Percentiles rank a stretch among this genome's conserved stretches.
These are phyloP conservation scores for Cydia strobilella DNA, from an alignment of 1,140 invertebrate species.

Conservation along the genomic window DNA sequence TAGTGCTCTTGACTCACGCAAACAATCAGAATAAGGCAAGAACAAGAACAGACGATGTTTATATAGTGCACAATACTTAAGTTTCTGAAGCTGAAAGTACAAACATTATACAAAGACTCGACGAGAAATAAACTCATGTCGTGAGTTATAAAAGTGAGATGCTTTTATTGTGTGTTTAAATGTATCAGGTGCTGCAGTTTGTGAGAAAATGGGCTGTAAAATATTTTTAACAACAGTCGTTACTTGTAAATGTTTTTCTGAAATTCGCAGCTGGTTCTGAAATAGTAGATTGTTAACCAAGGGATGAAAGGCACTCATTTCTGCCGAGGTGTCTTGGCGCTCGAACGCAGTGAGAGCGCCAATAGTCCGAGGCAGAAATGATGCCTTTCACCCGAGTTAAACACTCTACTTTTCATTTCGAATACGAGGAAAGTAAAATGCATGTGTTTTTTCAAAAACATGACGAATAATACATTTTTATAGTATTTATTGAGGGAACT, in stretches of 20 bases:
- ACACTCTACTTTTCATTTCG: no score
- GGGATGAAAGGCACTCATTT: no score
- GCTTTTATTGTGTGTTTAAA: slow-evolving; percentile 4
- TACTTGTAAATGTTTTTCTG: not conserved
- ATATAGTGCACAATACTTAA: not conserved
- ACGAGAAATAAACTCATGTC: not conserved
- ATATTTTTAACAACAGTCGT: not conserved
- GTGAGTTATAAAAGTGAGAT: slow-evolving; percentile 6
- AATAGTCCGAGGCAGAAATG: no score
- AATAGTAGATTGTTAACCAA: no score
- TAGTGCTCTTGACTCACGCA: not conserved
- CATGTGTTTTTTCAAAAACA: no score
- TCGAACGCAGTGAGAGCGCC: no score
- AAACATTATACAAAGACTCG: slow-evolving; percentile 2
- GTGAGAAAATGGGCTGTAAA: slow-evolving; percentile 1
- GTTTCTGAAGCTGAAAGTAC: not conserved
- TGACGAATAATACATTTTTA: no score
- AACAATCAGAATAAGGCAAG: not conserved
- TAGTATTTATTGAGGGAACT: no score
- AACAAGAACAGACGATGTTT: not conserved
- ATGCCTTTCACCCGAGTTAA: no score
- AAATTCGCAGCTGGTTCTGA: not conserved
- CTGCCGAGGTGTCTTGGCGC: no score
- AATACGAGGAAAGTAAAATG: no score
- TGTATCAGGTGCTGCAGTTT: not conserved